Conservation (phyloP, 2,797 vertebrate genomes). For the Enteromius afrohamiltoni region DNA sequence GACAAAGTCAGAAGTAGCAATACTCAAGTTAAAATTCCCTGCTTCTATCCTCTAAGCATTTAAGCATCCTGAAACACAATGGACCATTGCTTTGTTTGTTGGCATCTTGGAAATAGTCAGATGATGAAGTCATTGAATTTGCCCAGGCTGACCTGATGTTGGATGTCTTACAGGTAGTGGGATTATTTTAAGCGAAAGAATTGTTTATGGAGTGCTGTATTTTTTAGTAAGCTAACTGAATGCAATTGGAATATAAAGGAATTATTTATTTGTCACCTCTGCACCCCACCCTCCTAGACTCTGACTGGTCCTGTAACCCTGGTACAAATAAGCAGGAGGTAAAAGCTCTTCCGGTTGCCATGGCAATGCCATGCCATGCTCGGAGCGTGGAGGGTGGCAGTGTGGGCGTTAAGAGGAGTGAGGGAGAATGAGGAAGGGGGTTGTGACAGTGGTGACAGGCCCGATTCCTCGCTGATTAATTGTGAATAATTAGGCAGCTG, state of each 20-base stretch:
- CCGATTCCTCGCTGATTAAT: constrained; percentile 70
- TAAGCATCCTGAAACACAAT: neutral
- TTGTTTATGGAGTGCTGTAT: neutral
- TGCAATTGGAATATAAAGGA: neutral
- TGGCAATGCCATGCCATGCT: constrained; percentile 63
- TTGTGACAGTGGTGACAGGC: constrained; percentile 41
- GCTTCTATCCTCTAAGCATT: neutral
- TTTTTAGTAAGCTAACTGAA: neutral
- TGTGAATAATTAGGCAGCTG: constrained; percentile 72
- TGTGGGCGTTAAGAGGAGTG: constrained; percentile 41
- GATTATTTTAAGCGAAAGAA: neutral
- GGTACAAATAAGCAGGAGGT: constrained; percentile 55
- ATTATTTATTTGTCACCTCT: constrained; percentile 8
- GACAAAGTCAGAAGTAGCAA: neutral
- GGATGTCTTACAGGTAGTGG: neutral
- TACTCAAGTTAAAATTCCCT: neutral
- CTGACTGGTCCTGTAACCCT: constrained; percentile 55
- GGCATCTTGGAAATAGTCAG: neutral
- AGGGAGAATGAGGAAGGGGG: neutral
- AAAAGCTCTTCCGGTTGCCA: constrained; percentile 68
- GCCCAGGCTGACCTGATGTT: neutral
- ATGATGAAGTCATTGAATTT: neutral
- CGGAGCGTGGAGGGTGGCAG: constrained; percentile 39
- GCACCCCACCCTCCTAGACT: constrained; percentile 34
- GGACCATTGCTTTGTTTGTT: neutral